Evolutionary conservation across 2,888 invertebrate species (phyloP), one percentile per base, ranked within the genome.

Genomic region (Tethea ocularis): DNA sequence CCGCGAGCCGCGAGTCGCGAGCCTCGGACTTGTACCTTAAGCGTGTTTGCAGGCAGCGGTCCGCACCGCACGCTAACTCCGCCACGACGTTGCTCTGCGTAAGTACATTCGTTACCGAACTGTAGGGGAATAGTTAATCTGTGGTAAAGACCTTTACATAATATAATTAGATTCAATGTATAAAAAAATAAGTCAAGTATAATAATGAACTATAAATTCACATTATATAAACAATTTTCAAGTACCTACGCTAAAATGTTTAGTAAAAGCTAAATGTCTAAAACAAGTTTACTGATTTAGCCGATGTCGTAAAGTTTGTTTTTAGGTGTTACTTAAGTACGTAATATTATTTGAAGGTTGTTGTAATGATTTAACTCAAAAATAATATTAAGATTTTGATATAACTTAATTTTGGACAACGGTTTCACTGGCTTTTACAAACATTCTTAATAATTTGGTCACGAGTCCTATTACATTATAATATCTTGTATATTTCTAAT

Each of bases 261-360:
- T 41, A 17, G 2, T 41, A 41, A 41, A 38, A 41, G n/a, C n/a
- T n/a, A n/a, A n/a, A n/a, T n/a, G 17, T 41, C 41, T 38, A 41
- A 41, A 41, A 41, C 41, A 41, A 41, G 17, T 38, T 38, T 38
- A 17, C 17, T 41, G 41, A 41, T 41, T 41, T 41, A 17, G 17
- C 41, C 41, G 17, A 17, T 41, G 41, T 41, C 41, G 41, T 41
- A 17, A 64, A 57, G 61, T 59, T 62, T 57, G 58, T 52, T 54
- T 61, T 57, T 61, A 60, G 56, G 36, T 53, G 56, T 46, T 20
- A 51, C 38, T 51, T 52, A 51, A 57, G 41, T 56, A 58, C 62
- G 62, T 60, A 61, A 70, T 70, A 69, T 68, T 66, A 69, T 70
- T 65, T 68, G 66, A 68, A 61, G 61, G 64, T 66, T 66, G 68